These are phyloP conservation scores for Tetanocera ferruginea DNA, from an alignment of 2,888 invertebrate species.

Conservation along the genomic window DNA sequence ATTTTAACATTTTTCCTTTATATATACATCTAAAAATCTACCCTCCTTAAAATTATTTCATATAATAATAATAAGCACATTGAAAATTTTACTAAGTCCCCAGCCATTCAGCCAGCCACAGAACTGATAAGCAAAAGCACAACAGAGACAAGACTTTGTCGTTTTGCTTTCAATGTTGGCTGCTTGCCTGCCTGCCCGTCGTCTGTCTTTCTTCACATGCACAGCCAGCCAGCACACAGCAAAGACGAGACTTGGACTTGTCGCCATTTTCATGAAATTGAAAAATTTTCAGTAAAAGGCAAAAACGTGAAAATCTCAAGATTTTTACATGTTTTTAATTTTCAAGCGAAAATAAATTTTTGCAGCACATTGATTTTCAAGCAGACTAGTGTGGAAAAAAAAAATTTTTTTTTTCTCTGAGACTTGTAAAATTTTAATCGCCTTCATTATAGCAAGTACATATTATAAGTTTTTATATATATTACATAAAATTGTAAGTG, in stretches of 20 bases:
- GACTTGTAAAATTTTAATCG: slow-evolving; percentile 45
- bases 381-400: not conserved
- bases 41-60: too few relatives aligned
- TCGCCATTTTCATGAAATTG: slow-evolving; percentile 67
- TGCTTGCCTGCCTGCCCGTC: not conserved
- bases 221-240: slow-evolving; percentile 1
- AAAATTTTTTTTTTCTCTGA: slow-evolving; percentile 13
- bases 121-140: slow-evolving; percentile 20
- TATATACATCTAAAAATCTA: too few relatives aligned
- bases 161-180: not conserved
- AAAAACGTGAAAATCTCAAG: slow-evolving; percentile 24
- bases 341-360: not conserved
- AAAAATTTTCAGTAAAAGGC: slow-evolving; percentile 51
- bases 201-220: not conserved
- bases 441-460: not conserved
- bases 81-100: slow-evolving; percentile 53
- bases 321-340: not conserved
- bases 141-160: slow-evolving; percentile 24
- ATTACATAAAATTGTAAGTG: slow-evolving; percentile 54
- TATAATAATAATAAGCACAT: slow-evolving; percentile 1
- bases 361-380: not conserved
- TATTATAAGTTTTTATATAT: slow-evolving; percentile 41
- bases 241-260: slow-evolving; percentile 49
- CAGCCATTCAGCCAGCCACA: not conserved
- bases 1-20: too few relatives aligned